Evolutionary conservation across 2,797 vertebrate species (phyloP).

Genomic region (Acipenser transmontanus): DNA sequence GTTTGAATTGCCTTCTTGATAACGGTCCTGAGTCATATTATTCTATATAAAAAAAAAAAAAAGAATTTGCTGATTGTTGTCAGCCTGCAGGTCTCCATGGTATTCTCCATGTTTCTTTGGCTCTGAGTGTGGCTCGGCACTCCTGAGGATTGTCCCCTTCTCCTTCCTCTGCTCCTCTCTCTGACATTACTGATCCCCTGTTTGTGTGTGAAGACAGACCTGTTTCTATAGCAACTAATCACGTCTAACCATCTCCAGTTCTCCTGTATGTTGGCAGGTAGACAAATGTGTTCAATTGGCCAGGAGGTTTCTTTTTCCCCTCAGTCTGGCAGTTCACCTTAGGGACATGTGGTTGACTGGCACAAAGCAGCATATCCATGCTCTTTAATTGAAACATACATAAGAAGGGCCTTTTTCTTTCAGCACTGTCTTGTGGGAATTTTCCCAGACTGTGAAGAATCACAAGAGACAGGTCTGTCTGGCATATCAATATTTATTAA

Average conservation of each 20-base stretch:
- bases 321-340: constrained; percentile 1
- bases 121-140: too few relatives aligned
- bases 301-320: neutral
- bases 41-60: too few relatives aligned
- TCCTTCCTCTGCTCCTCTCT: too few relatives aligned
- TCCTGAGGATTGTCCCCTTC: too few relatives aligned
- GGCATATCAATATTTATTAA: constrained; percentile 7
- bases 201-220: too few relatives aligned
- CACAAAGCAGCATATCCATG: neutral
- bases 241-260: neutral
- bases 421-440: neutral
- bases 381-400: neutral
- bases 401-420: neutral
- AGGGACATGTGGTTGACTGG: constrained; percentile 2
- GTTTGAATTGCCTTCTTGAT: too few relatives aligned
- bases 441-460: neutral
- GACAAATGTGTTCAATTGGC: constrained; percentile 11
- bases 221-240: constrained; percentile 10
- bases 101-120: too few relatives aligned
- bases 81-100: too few relatives aligned
- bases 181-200: too few relatives aligned
- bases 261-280: constrained; percentile 1
- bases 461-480: neutral
- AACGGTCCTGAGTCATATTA: too few relatives aligned
- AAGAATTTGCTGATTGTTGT: too few relatives aligned